A percentile compares a stretch with the other conserved stretches of the same genome.
Conservation (phyloP, 2,888 invertebrate genomes). For the Nezara viridula region DNA sequence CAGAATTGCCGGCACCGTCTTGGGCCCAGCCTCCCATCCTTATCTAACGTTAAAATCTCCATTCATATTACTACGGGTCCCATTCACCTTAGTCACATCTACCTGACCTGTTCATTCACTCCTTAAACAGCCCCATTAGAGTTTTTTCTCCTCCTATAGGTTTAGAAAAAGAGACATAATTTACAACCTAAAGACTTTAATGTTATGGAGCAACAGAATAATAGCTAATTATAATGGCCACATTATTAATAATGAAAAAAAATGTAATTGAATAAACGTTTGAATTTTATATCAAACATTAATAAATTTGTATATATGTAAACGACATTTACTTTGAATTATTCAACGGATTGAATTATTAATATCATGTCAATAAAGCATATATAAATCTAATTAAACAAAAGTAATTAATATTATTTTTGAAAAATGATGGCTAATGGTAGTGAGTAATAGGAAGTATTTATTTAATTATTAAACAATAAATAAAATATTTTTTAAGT, state of each 20-base stretch:
- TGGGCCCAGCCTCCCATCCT: neutral
- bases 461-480: no score
- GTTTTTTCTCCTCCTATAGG: neutral
- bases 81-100: slow-evolving; percentile 3
- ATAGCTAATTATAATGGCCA: neutral
- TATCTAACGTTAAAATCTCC: slow-evolving; percentile 55
- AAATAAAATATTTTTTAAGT: no score
- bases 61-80: slow-evolving; percentile 34
- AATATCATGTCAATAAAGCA: neutral
- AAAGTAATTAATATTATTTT: neutral
- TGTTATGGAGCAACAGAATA: neutral
- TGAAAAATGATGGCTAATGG: no score
- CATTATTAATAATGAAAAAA: neutral
- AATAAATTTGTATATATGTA: no score
- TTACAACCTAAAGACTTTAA: neutral
- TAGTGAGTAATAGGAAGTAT: no score
- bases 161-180: neutral
- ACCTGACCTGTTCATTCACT: slow-evolving; percentile 20
- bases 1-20: neutral
- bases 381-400: neutral
- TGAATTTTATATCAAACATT: no score
- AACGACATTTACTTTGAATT: neutral
- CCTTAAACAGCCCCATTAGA: neutral
- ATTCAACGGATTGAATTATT: neutral
- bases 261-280: neutral